Evolutionary conservation across 37 sponge, comb jelly and placozoan genomes (phyloP), one percentile per base, ranked within the genome.

Genomic region (Ianthella basta): DNA sequence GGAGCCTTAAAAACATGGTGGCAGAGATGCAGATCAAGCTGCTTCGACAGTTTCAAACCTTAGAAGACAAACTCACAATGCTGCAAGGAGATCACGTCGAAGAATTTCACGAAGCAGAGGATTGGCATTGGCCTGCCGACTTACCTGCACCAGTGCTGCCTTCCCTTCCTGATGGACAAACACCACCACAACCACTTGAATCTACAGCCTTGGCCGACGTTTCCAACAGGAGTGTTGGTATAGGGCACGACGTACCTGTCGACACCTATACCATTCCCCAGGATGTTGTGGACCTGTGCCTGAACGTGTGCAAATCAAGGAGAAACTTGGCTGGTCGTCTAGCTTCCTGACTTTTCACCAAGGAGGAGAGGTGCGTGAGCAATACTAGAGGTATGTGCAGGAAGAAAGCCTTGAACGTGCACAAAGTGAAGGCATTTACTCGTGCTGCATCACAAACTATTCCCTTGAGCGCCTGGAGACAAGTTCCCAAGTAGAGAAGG

Each of bases 141-240:
- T 29, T 61, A 61, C 64, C 64, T 61, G 10, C 64, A 61, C 64
- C 64, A 61, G 29, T 61, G 29, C 10, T 61, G 64, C 29, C 64
- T 10, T 4, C 13, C 24, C 64, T 4, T 12, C 64, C 10, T 61
- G 15, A n/a, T n/a, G n/a, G n/a, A n/a, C n/a, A n/a, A n/a, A n/a
- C n/a, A n/a, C n/a, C n/a, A n/a, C n/a, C n/a, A 13, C 13, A 61
- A 61, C 64, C 64, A 6, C 64, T 61, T 4, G 10, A 61, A 61
- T 61, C 64, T 61, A 4, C 64, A 61, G 64, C 64, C 10, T 4
- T 61, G 64, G 64, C 24, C 4, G 64, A 61, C 64, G 10, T 61
- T 61, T 61, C 64, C 64, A 61, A 61, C 64, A 61, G 64, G 10
- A 61, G 64, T 61, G 64, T 61, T 12, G 64, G 64, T 61, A 12